Evolutionary conservation across 2,113 vertebrate genomes (phyloP).

Genomic region (Sphaerodactylus townsendi): DNA sequence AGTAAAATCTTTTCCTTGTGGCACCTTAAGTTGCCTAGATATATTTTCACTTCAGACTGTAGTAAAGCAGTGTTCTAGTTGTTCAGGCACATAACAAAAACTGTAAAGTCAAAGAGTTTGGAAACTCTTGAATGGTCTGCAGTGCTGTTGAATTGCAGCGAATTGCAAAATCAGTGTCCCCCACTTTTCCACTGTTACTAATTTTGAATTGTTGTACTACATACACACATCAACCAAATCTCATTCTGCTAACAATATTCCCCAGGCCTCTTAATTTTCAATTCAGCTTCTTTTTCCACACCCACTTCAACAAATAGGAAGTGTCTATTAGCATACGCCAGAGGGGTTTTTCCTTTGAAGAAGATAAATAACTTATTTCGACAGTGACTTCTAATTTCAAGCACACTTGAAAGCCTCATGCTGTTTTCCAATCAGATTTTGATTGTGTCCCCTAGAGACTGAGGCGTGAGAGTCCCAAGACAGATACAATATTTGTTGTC

Average conservation of each 20-base stretch:
- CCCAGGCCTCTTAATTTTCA: background rate
- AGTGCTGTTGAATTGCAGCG: background rate
- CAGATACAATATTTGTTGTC: background rate
- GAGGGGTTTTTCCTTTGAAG: background rate
- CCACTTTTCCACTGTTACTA: background rate
- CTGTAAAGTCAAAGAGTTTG: background rate
- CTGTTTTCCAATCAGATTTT: background rate
- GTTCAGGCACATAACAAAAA: background rate
- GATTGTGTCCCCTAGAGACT: background rate
- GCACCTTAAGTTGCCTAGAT: background rate
- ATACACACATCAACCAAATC: background rate
- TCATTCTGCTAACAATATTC: background rate
- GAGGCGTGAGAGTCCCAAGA: background rate
- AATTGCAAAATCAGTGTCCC: background rate
- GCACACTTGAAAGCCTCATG: background rate
- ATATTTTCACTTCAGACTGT: background rate
- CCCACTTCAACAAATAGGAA: background rate
- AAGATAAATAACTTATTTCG: conserved; percentile 1
- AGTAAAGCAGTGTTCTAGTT: background rate
- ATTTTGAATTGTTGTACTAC: background rate
- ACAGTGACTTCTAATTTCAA: background rate
- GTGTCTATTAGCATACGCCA: background rate
- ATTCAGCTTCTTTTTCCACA: background rate
- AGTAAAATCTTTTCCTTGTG: background rate
- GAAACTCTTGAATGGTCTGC: fast-evolving